phyloP scores from a whole-genome alignment of 2,888 invertebrate genomes.

The Notodonta dromedarius region DNA sequence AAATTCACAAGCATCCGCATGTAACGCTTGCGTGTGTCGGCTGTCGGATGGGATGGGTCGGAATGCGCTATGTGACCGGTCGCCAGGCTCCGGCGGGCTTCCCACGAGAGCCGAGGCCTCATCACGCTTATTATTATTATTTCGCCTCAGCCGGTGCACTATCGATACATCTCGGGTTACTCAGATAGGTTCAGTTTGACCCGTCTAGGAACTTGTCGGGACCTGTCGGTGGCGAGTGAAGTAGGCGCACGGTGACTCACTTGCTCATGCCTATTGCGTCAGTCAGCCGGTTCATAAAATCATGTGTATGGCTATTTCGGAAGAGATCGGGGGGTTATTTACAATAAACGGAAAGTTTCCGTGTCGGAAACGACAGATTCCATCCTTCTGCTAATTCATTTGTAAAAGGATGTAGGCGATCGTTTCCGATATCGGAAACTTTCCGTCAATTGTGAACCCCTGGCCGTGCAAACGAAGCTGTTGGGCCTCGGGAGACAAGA shows the following conservation, averaged over 20 bases:
- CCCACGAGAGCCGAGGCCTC: slow-evolving; percentile 29
- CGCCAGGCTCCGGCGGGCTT: slow-evolving; percentile 30
- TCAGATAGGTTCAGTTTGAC: slow-evolving; percentile 55
- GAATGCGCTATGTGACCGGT: slow-evolving; percentile 54
- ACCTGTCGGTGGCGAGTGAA: slow-evolving; percentile 23
- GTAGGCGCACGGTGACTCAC: slow-evolving; percentile 7
- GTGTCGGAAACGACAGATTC: too few species aligned
- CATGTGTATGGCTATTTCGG: background rate
- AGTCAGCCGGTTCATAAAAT: background rate
- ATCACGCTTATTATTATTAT: slow-evolving; percentile 46
- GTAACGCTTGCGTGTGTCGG: slow-evolving; percentile 7
- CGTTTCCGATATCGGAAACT: too few species aligned
- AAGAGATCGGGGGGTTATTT: too few species aligned
- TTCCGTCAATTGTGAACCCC: too few species aligned
- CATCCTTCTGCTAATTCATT: too few species aligned
- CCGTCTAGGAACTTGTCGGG: slow-evolving; percentile 43
- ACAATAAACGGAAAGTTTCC: too few species aligned
- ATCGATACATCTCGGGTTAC: slow-evolving; percentile 43
- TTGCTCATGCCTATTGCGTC: background rate
- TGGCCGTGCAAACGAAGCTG: too few species aligned
- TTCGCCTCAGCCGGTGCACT: slow-evolving; percentile 19
- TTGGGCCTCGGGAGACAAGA: too few species aligned
- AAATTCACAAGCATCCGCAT: background rate
- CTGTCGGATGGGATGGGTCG: slow-evolving; percentile 20
- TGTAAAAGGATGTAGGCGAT: too few species aligned